Evolutionary conservation across 2,888 invertebrate genomes (phyloP).

Genomic region (Emesis furor): DNA sequence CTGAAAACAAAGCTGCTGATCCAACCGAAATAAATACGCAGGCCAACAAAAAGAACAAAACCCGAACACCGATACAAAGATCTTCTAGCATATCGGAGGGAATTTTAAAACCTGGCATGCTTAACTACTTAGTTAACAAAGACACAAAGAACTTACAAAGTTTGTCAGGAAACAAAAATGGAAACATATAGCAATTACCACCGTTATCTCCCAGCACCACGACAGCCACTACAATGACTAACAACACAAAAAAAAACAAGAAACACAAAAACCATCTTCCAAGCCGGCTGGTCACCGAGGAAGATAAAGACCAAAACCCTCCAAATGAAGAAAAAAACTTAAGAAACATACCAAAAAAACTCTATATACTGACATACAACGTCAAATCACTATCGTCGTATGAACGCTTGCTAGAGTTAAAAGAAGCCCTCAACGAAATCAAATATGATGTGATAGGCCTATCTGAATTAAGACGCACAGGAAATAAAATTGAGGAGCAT

Average conservation of each 20-base stretch:
- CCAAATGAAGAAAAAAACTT: background rate
- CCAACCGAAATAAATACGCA: slow-evolving; percentile 22
- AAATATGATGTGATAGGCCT: background rate
- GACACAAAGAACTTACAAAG: background rate
- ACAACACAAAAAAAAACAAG: background rate
- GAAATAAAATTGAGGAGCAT: background rate
- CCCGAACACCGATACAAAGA: slow-evolving; percentile 15
- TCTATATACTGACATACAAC: too few relatives aligned
- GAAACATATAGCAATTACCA: too few relatives aligned
- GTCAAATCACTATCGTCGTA: too few relatives aligned
- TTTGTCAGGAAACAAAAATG: too few relatives aligned
- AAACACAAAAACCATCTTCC: background rate
- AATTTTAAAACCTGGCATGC: slow-evolving; percentile 34
- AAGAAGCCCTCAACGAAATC: background rate
- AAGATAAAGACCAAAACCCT: background rate
- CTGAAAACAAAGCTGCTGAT: background rate
- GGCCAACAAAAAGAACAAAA: slow-evolving; percentile 42
- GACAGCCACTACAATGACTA: too few relatives aligned
- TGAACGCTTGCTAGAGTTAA: background rate
- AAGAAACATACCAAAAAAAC: background rate
- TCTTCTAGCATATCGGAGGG: slow-evolving; percentile 8
- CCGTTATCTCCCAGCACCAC: too few relatives aligned
- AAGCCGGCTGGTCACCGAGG: background rate
- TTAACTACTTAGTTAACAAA: slow-evolving; percentile 14
- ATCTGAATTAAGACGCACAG: background rate